Percentiles rank a stretch among this genome's conserved stretches.
Conservation (phyloP, 2,113 vertebrate genomes). For the Ptilonorhynchus violaceus region DNA sequence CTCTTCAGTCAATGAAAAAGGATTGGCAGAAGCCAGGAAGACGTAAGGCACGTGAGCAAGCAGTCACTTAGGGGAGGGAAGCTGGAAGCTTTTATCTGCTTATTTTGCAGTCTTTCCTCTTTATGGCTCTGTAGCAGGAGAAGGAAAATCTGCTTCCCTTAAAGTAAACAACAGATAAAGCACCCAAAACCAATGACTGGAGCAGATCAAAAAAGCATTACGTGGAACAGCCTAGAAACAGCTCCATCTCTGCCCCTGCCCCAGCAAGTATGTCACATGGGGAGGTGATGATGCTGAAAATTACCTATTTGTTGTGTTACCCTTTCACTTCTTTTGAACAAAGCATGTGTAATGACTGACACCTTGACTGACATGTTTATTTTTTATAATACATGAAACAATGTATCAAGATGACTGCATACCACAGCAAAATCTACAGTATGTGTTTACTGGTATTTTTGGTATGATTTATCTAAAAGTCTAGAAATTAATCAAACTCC, state of each 20-base stretch:
- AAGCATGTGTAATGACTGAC: not conserved
- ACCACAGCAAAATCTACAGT: not conserved
- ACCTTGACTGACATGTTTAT: not conserved
- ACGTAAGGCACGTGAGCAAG: not conserved
- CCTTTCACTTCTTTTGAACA: not conserved
- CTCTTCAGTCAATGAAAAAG: not conserved
- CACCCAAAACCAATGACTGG: not conserved
- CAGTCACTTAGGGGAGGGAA: not conserved
- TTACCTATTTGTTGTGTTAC: not conserved
- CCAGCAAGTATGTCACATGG: fast-evolving
- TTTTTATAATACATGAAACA: not conserved
- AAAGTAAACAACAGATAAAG: not conserved
- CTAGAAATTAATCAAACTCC: not conserved
- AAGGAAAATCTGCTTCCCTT: not conserved
- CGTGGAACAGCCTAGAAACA: not conserved
- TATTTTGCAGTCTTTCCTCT: not conserved
- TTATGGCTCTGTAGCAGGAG: not conserved
- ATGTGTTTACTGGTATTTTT: not conserved
- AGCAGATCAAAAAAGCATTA: not conserved
- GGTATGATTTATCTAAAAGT: not conserved
- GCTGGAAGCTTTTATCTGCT: not conserved
- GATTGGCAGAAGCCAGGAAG: not conserved
- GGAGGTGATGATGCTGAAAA: not conserved
- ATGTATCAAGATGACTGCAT: not conserved
- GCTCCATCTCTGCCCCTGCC: not conserved